These are phyloP conservation scores for Gasterosteus aculeatus DNA, from an alignment of 2,113 vertebrate species.

Conservation along the genomic window DNA sequence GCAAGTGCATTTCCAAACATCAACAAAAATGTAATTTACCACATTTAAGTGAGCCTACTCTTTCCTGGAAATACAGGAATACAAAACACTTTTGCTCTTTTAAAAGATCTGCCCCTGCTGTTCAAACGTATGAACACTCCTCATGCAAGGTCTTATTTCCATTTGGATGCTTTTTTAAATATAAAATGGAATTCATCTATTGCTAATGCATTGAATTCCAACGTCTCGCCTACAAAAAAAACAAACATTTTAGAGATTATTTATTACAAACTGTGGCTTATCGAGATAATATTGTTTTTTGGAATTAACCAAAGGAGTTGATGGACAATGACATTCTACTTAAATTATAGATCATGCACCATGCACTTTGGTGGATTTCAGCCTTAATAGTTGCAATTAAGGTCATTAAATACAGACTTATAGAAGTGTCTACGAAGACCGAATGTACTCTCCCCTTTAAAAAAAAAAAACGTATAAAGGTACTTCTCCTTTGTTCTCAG, in stretches of 20 bases:
- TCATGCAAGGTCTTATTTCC: constrained; percentile 27
- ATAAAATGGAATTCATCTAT: constrained; percentile 25
- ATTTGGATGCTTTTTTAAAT: constrained; percentile 39
- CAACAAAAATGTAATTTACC: background rate
- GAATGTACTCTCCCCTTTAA: constrained; percentile 55
- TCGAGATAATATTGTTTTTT: background rate
- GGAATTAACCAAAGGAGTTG: constrained; percentile 1
- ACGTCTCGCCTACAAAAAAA: constrained; percentile 17
- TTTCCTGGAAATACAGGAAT: background rate
- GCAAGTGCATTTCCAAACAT: background rate
- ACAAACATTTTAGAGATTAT: background rate
- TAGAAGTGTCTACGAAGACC: constrained; percentile 25
- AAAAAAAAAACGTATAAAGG: constrained; percentile 28
- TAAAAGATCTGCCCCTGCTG: background rate
- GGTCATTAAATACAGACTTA: constrained; percentile 19
- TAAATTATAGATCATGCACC: constrained; percentile 54
- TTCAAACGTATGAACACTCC: background rate
- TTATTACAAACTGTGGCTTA: constrained; percentile 1
- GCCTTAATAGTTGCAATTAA: constrained; percentile 47
- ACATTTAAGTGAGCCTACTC: background rate
- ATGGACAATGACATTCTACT: background rate
- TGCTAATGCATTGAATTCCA: constrained; percentile 58
- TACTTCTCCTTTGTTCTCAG: constrained; percentile 39
- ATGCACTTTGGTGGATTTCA: constrained; percentile 73
- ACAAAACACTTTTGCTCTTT: constrained; percentile 5